Base-by-base conservation (phyloP, 2,797 vertebrate genomes). In the Onychomys arenicola region DNA sequence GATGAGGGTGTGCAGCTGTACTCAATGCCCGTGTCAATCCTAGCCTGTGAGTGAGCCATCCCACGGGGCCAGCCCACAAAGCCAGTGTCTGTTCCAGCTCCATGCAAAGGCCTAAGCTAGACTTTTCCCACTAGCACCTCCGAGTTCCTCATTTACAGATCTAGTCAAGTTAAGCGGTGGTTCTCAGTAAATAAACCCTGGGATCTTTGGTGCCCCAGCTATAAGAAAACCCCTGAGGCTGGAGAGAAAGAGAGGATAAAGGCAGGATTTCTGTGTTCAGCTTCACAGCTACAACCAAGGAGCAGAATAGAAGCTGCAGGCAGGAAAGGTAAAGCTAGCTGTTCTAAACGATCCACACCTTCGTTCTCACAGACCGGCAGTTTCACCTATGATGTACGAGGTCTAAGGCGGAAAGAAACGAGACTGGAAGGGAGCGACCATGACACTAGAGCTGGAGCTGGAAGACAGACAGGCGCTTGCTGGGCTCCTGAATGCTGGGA, bases 401-500 rank as follows among this genome's bases (percentile, higher is more conserved):
- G 8, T 27, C 65, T 21, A 34, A 77, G 61, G 43, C 32, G 1
- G n/a, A 46, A 95, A 29, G 46, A 59, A 71, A n/a, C 1, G 2
- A 27, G 4, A 8, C 65, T 32, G 13, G 57, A 83, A 81, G 49
- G 52, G 67, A 52, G 88, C 71, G 19, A 2, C 34, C 27, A 2
- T 6, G 61, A 46, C 43, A 4, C 29, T 21, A n/a, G n/a, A 82
- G 27, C 46, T 63, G 59, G 81, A 19, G 19, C 34, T 46, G 78
- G 69, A 78, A 65, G 67, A 23, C 13, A 55, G 34, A 61, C 16
- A 1, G 63, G 67, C 23, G 40, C 21, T 27, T 27, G 59, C 52
- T 23, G 1, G 11, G 0, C 21, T 83, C 6, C 14, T 17, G 16
- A 77, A 43, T 4, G 25, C 2, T 2, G 6, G 34, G 23, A 19